Conservation (phyloP, 2,113 vertebrate species). For the Trichomycterus rosablanca region DNA sequence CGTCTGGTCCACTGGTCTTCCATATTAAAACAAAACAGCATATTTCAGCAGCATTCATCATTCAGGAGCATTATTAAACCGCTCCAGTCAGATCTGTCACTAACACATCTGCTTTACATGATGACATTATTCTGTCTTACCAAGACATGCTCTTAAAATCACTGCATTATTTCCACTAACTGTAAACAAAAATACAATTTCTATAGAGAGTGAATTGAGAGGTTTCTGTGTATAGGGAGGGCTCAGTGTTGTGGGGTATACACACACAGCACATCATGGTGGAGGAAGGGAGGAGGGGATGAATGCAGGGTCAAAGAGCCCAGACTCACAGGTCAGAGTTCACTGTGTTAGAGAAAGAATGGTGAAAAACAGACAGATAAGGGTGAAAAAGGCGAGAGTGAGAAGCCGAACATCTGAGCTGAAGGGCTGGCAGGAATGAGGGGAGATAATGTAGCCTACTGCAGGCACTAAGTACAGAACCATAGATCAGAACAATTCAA, state of each 20-base stretch:
- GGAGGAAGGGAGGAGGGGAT: not conserved
- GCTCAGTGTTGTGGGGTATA: slow-evolving; percentile 4
- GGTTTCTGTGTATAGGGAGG: slow-evolving; percentile 19
- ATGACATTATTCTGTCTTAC: no score
- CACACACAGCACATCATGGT: slow-evolving; percentile 11
- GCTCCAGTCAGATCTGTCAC: no score
- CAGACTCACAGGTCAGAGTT: slow-evolving; percentile 39
- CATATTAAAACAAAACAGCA: no score
- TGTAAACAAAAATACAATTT: not conserved
- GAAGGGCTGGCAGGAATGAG: not conserved
- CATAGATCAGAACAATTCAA: not conserved
- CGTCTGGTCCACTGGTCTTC: no score
- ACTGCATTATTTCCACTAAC: no score
- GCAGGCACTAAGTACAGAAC: no score
- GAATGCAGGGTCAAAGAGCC: slow-evolving; percentile 28
- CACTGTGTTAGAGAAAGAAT: slow-evolving; percentile 31
- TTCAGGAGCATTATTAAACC: no score
- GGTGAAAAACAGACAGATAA: slow-evolving; percentile 30
- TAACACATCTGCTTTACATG: no score
- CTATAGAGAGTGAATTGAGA: not conserved
- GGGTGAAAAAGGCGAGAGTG: slow-evolving; percentile 25
- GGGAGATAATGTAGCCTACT: no score
- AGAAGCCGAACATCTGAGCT: slow-evolving; percentile 11
- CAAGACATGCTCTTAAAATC: no score
- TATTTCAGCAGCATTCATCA: no score